These are phyloP conservation scores for Zaprionus davidi DNA, from an alignment of 1,140 invertebrate species.

Conservation along the genomic window DNA sequence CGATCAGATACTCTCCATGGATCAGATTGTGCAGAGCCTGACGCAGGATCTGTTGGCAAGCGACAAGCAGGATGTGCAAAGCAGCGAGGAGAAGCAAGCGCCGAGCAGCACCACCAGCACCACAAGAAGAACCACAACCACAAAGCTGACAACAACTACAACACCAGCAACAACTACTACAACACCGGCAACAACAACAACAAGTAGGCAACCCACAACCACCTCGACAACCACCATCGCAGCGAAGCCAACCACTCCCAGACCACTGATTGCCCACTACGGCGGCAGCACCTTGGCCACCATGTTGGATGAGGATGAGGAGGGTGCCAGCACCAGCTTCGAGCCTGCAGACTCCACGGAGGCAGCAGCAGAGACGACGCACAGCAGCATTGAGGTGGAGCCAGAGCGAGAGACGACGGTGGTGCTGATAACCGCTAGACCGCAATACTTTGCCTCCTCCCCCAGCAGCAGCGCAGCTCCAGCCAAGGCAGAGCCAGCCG, in stretches of 20 bases:
- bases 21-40: conserved; percentile 72
- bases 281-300: conserved; percentile 71
- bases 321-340: conserved; percentile 26
- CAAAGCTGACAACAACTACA: neutral
- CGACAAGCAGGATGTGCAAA: conserved; percentile 51
- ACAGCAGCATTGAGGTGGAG: conserved; percentile 55
- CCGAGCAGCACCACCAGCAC: conserved; percentile 12
- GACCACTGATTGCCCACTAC: conserved; percentile 53
- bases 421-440: conserved; percentile 70
- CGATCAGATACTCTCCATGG: conserved; percentile 71
- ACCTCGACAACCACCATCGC: conserved; percentile 4
- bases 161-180: conserved; percentile 1
- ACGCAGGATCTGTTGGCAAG: conserved; percentile 53
- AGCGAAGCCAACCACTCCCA: conserved; percentile 31
- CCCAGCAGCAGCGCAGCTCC: conserved; percentile 15
- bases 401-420: conserved; percentile 55
- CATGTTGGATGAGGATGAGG: conserved; percentile 63
- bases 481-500: conserved; percentile 37
- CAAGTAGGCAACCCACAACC: conserved; percentile 13
- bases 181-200: conserved; percentile 20
- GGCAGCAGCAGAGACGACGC: conserved; percentile 40
- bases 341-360: conserved; percentile 45
- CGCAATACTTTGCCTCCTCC: conserved; percentile 62
- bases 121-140: neutral
- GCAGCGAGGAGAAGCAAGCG: conserved; percentile 61